Percentiles rank a stretch among this genome's conserved stretches.
Conservation (phyloP, 2,113 vertebrate species). For the Dipodomys spectabilis region DNA sequence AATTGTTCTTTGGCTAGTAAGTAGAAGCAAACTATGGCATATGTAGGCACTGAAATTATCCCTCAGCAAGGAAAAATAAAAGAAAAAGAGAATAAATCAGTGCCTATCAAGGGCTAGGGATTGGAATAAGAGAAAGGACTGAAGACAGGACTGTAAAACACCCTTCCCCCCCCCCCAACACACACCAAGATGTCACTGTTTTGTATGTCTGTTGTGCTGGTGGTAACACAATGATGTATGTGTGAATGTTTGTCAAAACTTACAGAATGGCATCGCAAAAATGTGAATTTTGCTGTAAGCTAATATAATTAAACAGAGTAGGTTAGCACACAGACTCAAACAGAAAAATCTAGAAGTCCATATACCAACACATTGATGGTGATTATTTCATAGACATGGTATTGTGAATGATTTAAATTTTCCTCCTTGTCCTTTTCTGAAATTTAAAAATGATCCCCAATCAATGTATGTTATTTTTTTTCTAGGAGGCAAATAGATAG, state of each 20-base stretch:
- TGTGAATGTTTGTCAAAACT: constrained; percentile 18
- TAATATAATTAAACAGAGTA: not conserved
- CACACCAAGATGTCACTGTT: not conserved
- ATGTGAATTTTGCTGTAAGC: not conserved
- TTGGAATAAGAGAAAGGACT: not conserved
- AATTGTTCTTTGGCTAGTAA: not conserved
- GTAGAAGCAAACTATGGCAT: not conserved
- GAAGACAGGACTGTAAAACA: not conserved
- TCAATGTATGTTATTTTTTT: constrained; percentile 21
- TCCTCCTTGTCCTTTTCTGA: constrained; percentile 12
- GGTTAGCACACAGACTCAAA: constrained; percentile 28
- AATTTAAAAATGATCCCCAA: constrained; percentile 22
- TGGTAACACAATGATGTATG: not conserved
- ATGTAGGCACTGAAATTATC: not conserved
- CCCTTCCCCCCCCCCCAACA: not conserved
- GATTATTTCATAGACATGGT: not conserved
- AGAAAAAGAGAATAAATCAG: not conserved
- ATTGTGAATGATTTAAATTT: constrained; percentile 17
- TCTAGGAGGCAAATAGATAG: constrained; percentile 38
- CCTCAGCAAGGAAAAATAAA: not conserved
- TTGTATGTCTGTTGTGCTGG: not conserved
- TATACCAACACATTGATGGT: not conserved
- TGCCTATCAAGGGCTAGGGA: not conserved
- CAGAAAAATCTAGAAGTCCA: not conserved
- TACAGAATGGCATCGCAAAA: not conserved